A percentile compares a stretch with the other conserved stretches of the same genome.
Evolutionary conservation across 2,888 invertebrate genomes (phyloP).

Genomic region (Eilema caniola): DNA sequence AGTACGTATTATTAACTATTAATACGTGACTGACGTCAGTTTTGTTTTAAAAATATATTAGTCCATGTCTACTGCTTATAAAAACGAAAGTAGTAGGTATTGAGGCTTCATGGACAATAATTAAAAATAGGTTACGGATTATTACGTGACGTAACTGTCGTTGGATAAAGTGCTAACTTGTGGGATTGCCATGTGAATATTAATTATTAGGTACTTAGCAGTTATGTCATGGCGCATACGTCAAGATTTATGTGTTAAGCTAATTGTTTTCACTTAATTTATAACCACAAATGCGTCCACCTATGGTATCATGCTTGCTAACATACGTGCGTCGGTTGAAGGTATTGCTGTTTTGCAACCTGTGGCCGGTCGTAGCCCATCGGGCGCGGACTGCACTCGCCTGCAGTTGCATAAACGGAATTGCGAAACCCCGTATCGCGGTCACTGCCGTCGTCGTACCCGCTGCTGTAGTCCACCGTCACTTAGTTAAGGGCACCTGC

Average conservation of each 20-base stretch:
- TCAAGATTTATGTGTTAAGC: constrained; percentile 30
- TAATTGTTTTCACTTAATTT: constrained; percentile 50
- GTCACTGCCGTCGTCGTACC: constrained; percentile 81
- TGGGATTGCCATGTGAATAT: constrained; percentile 10
- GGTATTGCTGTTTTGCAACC: constrained; percentile 74
- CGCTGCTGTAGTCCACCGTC: constrained; percentile 43
- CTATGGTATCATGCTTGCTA: constrained; percentile 62
- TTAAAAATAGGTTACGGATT: constrained; percentile 3
- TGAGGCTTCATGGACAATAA: constrained; percentile 9
- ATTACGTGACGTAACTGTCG: background rate
- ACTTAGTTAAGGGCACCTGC: constrained; percentile 72
- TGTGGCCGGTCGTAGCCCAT: constrained; percentile 71
- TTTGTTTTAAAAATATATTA: constrained; percentile 4
- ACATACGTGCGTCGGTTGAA: constrained; percentile 65
- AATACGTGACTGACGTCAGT: background rate
- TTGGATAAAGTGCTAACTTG: constrained; percentile 1
- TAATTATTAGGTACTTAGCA: constrained; percentile 12
- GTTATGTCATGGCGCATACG: constrained; percentile 11
- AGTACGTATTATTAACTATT: background rate
- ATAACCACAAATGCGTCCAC: constrained; percentile 50
- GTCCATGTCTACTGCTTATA: constrained; percentile 16
- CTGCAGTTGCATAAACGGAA: constrained; percentile 82
- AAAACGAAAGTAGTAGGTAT: constrained; percentile 18
- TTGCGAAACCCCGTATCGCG: constrained; percentile 82
- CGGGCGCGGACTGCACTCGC: constrained; percentile 78